Evolutionary conservation across 1,140 invertebrate species (phyloP).

Genomic region (Leptopilina clavipes): DNA sequence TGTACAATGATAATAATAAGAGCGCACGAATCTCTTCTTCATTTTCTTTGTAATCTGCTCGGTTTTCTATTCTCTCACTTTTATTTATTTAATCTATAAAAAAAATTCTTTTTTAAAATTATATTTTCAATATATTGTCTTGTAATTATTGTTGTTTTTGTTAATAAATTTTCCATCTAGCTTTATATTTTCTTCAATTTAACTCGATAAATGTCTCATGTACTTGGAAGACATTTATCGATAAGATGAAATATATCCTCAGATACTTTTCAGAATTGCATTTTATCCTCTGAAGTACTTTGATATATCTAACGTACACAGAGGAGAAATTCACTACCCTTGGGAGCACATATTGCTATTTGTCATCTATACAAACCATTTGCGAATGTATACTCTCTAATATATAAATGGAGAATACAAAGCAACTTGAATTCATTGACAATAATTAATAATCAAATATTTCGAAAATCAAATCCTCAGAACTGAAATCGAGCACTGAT

Average conservation of each 20-base stretch:
- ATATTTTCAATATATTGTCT: no score
- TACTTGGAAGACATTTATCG: conserved; percentile 8
- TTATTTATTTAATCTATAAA: no score
- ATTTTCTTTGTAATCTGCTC: no score
- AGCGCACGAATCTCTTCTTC: no score
- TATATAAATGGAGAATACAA: neutral
- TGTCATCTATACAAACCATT: neutral
- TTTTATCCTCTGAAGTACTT: conserved; percentile 19
- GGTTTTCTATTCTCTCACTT: no score
- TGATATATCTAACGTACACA: conserved; percentile 9
- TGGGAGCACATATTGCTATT: neutral
- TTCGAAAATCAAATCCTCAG: neutral
- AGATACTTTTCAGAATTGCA: conserved; percentile 30
- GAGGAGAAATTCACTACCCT: conserved; percentile 1
- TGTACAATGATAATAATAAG: no score
- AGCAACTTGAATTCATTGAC: neutral
- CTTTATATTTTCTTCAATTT: neutral
- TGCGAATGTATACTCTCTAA: neutral
- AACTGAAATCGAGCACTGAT: neutral
- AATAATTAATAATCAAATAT: neutral
- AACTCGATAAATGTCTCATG: conserved; percentile 19
- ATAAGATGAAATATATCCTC: conserved; percentile 21
- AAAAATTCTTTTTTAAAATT: no score
- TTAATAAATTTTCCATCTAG: no score
- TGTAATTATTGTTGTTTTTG: no score